Base-by-base conservation (phyloP, 2,888 invertebrate genomes). In the Thalpophila matura region DNA sequence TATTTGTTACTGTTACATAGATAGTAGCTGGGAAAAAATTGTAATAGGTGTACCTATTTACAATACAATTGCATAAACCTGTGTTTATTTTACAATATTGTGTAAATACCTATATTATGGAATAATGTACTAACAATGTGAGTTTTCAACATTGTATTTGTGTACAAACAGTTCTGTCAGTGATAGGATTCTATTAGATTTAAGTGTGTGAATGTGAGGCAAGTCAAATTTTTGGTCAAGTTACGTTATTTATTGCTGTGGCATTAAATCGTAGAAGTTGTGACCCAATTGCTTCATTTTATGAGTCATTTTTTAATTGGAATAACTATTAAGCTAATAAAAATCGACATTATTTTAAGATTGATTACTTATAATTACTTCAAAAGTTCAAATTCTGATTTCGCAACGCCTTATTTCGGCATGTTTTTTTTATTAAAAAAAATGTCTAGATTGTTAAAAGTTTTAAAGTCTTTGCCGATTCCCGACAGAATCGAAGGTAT, bases 41-140 rank as follows among this genome's bases (percentile, higher is more conserved):
- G 24, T 24, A 54, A 64, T 14, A n/a, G n/a, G n/a, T n/a, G n/a
- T n/a, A n/a, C n/a, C 18, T 47, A 18, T 59, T 57, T 40, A 71
- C 53, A 58, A 57, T 55, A 47, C 58, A 26, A 9, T 76, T 76
- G 27, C 60, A 27, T 54, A 59, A 62, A n/a, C 4, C 27, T 4
- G 16, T 46, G 14, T 49, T 45, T 40, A 45, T 50, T 61, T 61
- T 37, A 46, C 43, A 50, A 53, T 62, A 53, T 40, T 47, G 43
- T 42, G 51, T 40, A 16, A 43, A 64, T 35, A 16, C 3, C 9
- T 29, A 12, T 29, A 7, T 29, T 29, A 9, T 24, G 3, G 1
- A 4, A 29, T 18, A 14, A 18, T 43, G 27, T 26, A 9, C 18
- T 38, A 10, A 38, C 18, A 20, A 18, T 27, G 42, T 37, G 16